These are phyloP conservation scores for Podabrus alpinus DNA, from an alignment of 2,888 invertebrate genomes.

Conservation along the genomic window DNA sequence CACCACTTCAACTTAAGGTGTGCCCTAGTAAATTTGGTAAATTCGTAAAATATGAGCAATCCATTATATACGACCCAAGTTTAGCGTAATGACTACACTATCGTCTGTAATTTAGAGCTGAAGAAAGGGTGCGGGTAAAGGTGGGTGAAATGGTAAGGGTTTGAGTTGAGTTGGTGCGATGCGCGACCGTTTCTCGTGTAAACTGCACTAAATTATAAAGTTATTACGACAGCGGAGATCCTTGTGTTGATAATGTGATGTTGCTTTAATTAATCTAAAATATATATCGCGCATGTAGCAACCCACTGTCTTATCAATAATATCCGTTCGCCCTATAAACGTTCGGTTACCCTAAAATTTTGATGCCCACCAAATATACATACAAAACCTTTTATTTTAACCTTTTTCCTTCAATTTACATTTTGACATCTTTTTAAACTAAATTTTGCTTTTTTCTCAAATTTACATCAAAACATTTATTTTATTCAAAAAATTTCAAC, in stretches of 20 bases:
- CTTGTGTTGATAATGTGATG: constrained; percentile 58
- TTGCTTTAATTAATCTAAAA: constrained; percentile 59
- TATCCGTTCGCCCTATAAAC: constrained; percentile 28
- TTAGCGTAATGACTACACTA: constrained; percentile 46
- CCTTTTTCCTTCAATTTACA: neutral
- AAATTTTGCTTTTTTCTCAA: neutral
- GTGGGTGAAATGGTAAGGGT: constrained; percentile 30
- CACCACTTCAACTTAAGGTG: constrained; percentile 44
- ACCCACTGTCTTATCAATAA: constrained; percentile 39
- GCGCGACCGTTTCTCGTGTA: constrained; percentile 45
- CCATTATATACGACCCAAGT: constrained; percentile 51
- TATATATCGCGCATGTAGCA: constrained; percentile 54
- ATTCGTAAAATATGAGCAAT: constrained; percentile 52
- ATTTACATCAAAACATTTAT: neutral
- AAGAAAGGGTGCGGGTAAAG: constrained; percentile 38
- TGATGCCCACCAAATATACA: constrained; percentile 9
- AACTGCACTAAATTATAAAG: constrained; percentile 60
- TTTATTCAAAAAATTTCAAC: neutral
- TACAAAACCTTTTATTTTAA: neutral
- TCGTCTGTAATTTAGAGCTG: constrained; percentile 49
- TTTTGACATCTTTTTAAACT: neutral
- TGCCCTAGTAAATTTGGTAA: constrained; percentile 41
- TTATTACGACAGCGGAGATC: constrained; percentile 59
- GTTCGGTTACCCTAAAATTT: constrained; percentile 25
- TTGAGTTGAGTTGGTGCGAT: constrained; percentile 40